phyloP scores from a whole-genome alignment of 2,797 vertebrate genomes.

The Takifugu ocellatus region DNA sequence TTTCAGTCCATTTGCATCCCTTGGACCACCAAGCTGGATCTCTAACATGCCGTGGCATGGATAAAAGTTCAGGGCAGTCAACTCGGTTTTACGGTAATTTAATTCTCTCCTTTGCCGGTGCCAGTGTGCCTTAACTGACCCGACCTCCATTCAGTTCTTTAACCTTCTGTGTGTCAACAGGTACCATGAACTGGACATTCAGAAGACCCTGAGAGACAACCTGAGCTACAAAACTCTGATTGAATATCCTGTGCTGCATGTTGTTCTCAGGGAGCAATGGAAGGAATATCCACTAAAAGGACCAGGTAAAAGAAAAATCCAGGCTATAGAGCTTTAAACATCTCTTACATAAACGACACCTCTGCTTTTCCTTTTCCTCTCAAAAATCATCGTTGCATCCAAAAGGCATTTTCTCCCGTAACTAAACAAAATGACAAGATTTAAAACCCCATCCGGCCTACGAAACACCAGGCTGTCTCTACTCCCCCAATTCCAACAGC shows the following conservation, averaged over 20 bases:
- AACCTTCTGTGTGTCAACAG: conserved; percentile 59
- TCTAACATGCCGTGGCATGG: conserved; percentile 38
- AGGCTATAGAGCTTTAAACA: neutral
- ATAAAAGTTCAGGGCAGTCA: conserved; percentile 21
- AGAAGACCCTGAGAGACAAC: conserved; percentile 85
- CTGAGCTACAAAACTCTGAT: conserved; percentile 87
- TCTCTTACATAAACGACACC: no score
- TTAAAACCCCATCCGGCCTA: conserved; percentile 19
- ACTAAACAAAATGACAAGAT: conserved; percentile 15
- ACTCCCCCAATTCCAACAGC: conserved; percentile 45
- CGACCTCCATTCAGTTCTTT: conserved; percentile 11
- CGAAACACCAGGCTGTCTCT: conserved; percentile 16
- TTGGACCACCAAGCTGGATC: conserved; percentile 19
- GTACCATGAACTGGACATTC: conserved; percentile 83
- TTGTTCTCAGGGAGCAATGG: conserved; percentile 79
- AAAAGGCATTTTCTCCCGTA: neutral
- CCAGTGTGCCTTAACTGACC: neutral
- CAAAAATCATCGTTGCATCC: no score
- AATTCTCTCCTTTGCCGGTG: neutral
- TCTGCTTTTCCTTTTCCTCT: no score
- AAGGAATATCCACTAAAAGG: conserved; percentile 73
- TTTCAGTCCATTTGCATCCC: conserved; percentile 46
- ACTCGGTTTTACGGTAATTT: neutral
- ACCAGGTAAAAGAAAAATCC: conserved; percentile 66
- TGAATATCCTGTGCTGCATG: conserved; percentile 88